Evolutionary conservation across 2,797 vertebrate species (phyloP).

Genomic region (Cynodonichthys magdalenae): DNA sequence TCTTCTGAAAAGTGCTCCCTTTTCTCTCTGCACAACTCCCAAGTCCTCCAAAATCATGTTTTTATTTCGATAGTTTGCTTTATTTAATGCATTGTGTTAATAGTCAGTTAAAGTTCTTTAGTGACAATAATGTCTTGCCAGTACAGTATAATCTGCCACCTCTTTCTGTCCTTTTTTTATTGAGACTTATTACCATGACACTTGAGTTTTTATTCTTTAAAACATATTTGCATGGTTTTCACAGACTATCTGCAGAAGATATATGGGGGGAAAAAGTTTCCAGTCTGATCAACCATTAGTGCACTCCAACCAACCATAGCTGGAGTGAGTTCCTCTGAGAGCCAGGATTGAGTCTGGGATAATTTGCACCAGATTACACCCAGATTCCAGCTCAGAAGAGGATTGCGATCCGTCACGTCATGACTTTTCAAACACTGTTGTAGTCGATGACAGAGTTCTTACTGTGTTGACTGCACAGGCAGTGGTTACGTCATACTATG

Average conservation of each 20-base stretch:
- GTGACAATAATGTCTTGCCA: no score
- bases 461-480: conserved; percentile 18
- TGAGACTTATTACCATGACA: no score
- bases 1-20: not conserved
- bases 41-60: no score
- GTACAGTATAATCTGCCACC: no score
- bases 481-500: conserved; percentile 4
- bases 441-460: not conserved
- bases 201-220: no score
- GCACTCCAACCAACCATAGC: conserved; percentile 1
- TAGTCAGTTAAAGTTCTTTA: no score
- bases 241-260: no score
- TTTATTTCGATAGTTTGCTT: no score
- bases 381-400: conserved; percentile 4
- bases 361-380: not conserved
- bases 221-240: no score
- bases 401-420: conserved; percentile 1
- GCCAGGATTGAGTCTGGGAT: not conserved
- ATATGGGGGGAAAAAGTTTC: conserved; percentile 1
- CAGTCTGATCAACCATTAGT: not conserved
- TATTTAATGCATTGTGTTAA: no score
- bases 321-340: conserved; percentile 27
- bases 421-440: not conserved
- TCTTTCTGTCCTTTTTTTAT: no score
- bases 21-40: not conserved